Conservation (phyloP, 2,797 vertebrate genomes). For the Amniataba percoides region DNA sequence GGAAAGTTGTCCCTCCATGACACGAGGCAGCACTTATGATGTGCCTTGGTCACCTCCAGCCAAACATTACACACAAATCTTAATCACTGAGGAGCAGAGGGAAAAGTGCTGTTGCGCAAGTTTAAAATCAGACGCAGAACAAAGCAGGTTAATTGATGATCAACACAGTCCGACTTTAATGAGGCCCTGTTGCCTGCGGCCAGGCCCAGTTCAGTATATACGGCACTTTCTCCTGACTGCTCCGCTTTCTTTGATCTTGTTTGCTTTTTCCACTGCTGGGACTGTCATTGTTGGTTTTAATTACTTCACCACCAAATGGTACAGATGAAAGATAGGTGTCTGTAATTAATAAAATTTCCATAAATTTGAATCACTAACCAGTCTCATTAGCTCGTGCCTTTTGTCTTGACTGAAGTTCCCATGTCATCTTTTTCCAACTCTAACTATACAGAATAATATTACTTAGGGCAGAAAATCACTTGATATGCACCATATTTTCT, state of each 20-base stretch:
- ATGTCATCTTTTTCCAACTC: slow-evolving; percentile 88
- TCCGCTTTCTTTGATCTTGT: slow-evolving; percentile 94
- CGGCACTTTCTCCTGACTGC: slow-evolving; percentile 91
- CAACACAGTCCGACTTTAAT: slow-evolving; percentile 95
- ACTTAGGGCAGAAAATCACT: slow-evolving; percentile 79
- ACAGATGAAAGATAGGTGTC: slow-evolving; percentile 99
- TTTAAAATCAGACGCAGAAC: slow-evolving; percentile 94
- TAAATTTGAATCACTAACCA: slow-evolving; percentile 99
- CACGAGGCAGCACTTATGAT: slow-evolving; percentile 78
- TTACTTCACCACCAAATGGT: slow-evolving; percentile 97
- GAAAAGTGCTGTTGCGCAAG: slow-evolving; percentile 87
- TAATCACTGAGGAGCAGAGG: slow-evolving; percentile 86
- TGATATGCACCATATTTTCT: slow-evolving; percentile 85
- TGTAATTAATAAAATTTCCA: slow-evolving; percentile 99
- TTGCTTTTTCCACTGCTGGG: slow-evolving; percentile 89
- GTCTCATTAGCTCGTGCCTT: slow-evolving; percentile 96
- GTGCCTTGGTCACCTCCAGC: slow-evolving; percentile 81
- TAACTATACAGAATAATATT: slow-evolving; percentile 79
- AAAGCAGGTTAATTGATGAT: slow-evolving; percentile 99
- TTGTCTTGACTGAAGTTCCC: slow-evolving; percentile 91
- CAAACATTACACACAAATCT: slow-evolving; percentile 89
- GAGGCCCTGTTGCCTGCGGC: slow-evolving; percentile 93
- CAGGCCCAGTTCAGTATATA: slow-evolving; percentile 90
- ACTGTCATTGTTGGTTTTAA: slow-evolving; percentile 97
- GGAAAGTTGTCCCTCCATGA: slow-evolving; percentile 67